Base-by-base conservation (phyloP, 2,888 invertebrate genomes). In the Athalia cordata region DNA sequence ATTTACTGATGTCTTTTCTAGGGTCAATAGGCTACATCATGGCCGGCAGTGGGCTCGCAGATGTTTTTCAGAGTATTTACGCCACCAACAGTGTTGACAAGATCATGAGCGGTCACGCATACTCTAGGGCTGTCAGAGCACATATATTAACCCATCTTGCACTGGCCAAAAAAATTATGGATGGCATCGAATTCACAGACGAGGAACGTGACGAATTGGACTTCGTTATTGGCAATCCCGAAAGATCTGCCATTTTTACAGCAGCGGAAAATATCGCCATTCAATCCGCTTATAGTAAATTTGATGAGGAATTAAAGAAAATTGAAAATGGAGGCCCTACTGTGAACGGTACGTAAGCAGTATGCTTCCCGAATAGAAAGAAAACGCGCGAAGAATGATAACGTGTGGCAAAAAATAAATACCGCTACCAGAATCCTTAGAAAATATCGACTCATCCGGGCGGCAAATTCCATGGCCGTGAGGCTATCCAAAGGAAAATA, bases 51-150 rank as follows among this genome's bases (percentile, higher is more conserved):
- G 85, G 84, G 49, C 65, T 86, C 11, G 81, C 82, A 47, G 82
- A 85, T 55, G 50, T 83, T 9, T 79, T 84, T 9, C 77, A 68
- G 43, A 65, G 45, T 1, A 83, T 86, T 77, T 86, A 81, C 79
- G 84, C 84, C 62, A 49, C 57, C n/a, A 82, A 81, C 64, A 79
- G 82, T 9, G 78, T 82, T 7, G 81, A 84, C 4, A 84, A 84
- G 79, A 84, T 86, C 49, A 29, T 84, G 55, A n/a, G 61, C 50
- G 85, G 85, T 5, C 85, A 85, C 75, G 80, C 84, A 6, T 86
- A 85, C 79, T 15, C 82, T 0, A 77, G 84, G 55, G 83, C 84
- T 47, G 82, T 85, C 11, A 77, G 84, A 74, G 85, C 79, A 45
- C 84, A 86, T 77, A 78, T 78, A 13, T 68, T 86, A 13, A 74